Conservation (phyloP, 2,888 invertebrate species). For the Cheilosia variabilis region DNA sequence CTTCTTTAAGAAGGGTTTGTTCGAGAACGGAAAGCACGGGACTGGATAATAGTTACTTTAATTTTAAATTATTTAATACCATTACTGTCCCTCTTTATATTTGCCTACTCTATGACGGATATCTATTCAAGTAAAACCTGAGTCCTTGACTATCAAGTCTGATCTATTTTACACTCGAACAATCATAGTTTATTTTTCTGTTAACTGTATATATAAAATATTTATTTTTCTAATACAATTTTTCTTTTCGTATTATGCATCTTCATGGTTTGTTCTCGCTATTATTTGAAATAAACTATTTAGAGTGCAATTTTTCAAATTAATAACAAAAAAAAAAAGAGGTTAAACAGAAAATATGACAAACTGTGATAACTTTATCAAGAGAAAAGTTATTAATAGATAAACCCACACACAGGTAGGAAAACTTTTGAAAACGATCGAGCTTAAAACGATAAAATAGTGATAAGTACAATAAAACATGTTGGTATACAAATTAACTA, state of each 20-base stretch:
- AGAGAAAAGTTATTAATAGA: slow-evolving; percentile 35
- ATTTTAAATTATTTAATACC: slow-evolving; percentile 83
- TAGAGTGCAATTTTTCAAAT: slow-evolving; percentile 2
- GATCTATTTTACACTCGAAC: slow-evolving; percentile 48
- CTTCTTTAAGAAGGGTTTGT: slow-evolving; percentile 94
- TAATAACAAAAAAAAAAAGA: not conserved
- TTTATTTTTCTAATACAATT: slow-evolving; percentile 19
- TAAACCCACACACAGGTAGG: slow-evolving; percentile 19
- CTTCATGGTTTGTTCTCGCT: not conserved
- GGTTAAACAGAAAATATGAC: slow-evolving; percentile 12
- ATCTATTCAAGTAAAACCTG: slow-evolving; percentile 21
- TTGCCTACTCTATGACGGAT: slow-evolving; percentile 79
- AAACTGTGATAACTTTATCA: slow-evolving; percentile 68
- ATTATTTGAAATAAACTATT: slow-evolving; percentile 15
- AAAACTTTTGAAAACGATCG: slow-evolving; percentile 37
- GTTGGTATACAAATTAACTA: slow-evolving; percentile 33
- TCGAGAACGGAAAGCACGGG: slow-evolving; percentile 94
- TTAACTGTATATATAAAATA: slow-evolving; percentile 11
- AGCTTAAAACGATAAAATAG: slow-evolving; percentile 62
- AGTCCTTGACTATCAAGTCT: slow-evolving; percentile 48
- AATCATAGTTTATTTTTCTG: slow-evolving; percentile 5
- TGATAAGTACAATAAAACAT: slow-evolving; percentile 63
- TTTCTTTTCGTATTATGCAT: slow-evolving; percentile 1
- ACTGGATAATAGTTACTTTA: slow-evolving; percentile 85
- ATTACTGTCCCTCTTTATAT: slow-evolving; percentile 82